phyloP scores from a whole-genome alignment of 2,888 invertebrate species.

The Eucera pruinosa region DNA sequence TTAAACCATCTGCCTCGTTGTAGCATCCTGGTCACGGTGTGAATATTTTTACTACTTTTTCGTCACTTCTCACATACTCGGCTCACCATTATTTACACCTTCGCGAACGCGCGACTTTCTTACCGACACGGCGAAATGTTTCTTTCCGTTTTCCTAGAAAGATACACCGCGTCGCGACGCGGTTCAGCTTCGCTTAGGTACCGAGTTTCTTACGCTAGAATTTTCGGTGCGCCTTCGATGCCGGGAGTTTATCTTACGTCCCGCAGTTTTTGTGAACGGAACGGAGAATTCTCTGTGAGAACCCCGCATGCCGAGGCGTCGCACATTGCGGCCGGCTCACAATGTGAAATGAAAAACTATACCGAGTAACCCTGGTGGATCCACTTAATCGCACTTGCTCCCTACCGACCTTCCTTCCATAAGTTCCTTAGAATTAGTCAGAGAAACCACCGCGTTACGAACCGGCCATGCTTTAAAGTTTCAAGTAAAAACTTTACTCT shows the following conservation, averaged over 20 bases:
- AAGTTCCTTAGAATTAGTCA: conserved; percentile 30
- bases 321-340: conserved; percentile 75
- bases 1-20: conserved; percentile 29
- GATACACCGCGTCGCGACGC: background rate
- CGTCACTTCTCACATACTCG: background rate
- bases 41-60: conserved; percentile 29
- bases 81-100: conserved; percentile 8
- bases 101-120: background rate
- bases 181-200: too few species aligned
- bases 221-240: conserved; percentile 18
- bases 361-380: conserved; percentile 56
- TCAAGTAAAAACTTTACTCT: background rate
- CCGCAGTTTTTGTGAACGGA: conserved; percentile 69
- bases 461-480: background rate
- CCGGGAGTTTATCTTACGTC: conserved; percentile 44
- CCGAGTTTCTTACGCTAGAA: background rate
- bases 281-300: conserved; percentile 78
- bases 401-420: conserved; percentile 22
- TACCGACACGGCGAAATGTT: conserved; percentile 6
- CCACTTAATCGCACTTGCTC: conserved; percentile 67
- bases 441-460: background rate
- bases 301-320: conserved; percentile 74
- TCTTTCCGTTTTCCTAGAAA: background rate
- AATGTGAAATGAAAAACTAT: conserved; percentile 71
- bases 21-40: conserved; percentile 26